Percentiles rank a stretch among this genome's conserved stretches.
Evolutionary conservation across 1,140 invertebrate species (phyloP).

Genomic region (honey bee (Apis mellifera)): Amel_HAv3.1 CM009939.2:1290001-1290500

Average conservation of each 20-base stretch:
- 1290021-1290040: slow-evolving; percentile 73
- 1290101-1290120: neutral
- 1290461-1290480: neutral
- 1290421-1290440: neutral
- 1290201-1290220: neutral
- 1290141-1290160: too few species aligned
- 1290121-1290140: neutral
- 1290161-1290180: neutral
- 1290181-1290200: neutral
- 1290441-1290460: neutral
- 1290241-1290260: neutral
- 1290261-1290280: slow-evolving; percentile 2
- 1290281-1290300: neutral
- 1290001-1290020: slow-evolving; percentile 75
- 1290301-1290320: neutral
- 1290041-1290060: slow-evolving; percentile 80
- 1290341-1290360: neutral
- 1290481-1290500: neutral
- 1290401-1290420: neutral
- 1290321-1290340: neutral
- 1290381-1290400: too few species aligned
- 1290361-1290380: neutral
- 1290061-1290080: slow-evolving; percentile 73
- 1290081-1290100: slow-evolving; percentile 54
- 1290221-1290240: neutral